phyloP scores from a whole-genome alignment of 2,113 vertebrate species.

The Odocoileus hemionus region DNA sequence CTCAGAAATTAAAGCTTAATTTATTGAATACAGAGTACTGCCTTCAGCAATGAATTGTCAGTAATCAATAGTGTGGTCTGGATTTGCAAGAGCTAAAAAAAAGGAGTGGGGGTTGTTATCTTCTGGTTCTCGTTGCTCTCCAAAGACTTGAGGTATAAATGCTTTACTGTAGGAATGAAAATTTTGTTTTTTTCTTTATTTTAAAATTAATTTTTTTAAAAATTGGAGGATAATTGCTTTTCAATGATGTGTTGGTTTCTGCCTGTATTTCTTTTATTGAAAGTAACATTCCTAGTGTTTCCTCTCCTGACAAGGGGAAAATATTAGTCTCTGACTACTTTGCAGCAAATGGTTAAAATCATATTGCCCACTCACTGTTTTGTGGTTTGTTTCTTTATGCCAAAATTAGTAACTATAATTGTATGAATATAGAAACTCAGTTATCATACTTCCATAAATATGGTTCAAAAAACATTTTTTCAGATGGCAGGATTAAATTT shows the following conservation, averaged over 20 bases:
- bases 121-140: not conserved
- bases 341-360: not conserved
- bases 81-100: slow-evolving; percentile 1
- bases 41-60: slow-evolving; percentile 53
- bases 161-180: not conserved
- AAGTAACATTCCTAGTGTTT: not conserved
- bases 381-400: not conserved
- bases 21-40: slow-evolving; percentile 49
- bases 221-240: not conserved
- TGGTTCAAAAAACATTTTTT: not conserved
- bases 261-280: not conserved
- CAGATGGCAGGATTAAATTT: not conserved
- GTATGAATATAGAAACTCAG: not conserved
- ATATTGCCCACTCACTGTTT: not conserved
- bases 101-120: not conserved
- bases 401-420: not conserved
- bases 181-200: not conserved
- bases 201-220: not conserved
- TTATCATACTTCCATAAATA: not conserved
- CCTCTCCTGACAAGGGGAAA: not conserved
- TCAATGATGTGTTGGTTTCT: not conserved
- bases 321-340: not conserved
- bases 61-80: slow-evolving; percentile 54
- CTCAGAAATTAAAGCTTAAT: slow-evolving; percentile 64
- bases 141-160: not conserved